These are phyloP conservation scores for Phyto melanocephala DNA, from an alignment of 2,888 invertebrate species.

Conservation along the genomic window DNA sequence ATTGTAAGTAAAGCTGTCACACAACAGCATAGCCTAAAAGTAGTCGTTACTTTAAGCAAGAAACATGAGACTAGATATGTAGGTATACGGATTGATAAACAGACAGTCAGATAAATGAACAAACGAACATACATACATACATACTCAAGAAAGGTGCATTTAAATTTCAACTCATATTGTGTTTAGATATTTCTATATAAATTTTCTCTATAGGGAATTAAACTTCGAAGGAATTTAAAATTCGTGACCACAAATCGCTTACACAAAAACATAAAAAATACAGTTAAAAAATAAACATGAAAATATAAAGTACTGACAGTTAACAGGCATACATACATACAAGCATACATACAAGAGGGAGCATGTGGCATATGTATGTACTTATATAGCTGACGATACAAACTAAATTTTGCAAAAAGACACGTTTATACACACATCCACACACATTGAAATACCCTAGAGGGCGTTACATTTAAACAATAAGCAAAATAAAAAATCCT, in stretches of 20 bases:
- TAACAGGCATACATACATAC: constrained; percentile 9
- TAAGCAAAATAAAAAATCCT: neutral
- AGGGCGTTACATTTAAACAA: constrained; percentile 47
- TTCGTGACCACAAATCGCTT: constrained; percentile 47
- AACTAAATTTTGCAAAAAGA: constrained; percentile 16
- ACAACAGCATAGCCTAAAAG: constrained; percentile 48
- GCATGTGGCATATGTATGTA: constrained; percentile 32
- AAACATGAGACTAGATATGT: neutral
- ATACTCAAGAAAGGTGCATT: neutral
- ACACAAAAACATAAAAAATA: neutral
- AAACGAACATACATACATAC: neutral
- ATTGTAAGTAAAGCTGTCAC: constrained; percentile 60
- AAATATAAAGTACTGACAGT: constrained; percentile 41
- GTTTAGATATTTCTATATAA: constrained; percentile 27
- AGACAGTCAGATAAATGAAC: too few relatives aligned
- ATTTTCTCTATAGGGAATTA: constrained; percentile 53
- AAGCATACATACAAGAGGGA: neutral
- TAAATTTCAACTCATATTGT: constrained; percentile 7
- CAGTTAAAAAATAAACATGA: neutral
- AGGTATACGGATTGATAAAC: neutral
- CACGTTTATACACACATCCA: neutral
- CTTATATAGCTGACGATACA: constrained; percentile 26
- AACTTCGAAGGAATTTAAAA: constrained; percentile 44
- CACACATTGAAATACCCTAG: neutral
- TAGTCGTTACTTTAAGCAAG: constrained; percentile 2